Evolutionary conservation across 2,797 vertebrate genomes (phyloP).

Genomic region (Sebastes ruberrimus): DNA sequence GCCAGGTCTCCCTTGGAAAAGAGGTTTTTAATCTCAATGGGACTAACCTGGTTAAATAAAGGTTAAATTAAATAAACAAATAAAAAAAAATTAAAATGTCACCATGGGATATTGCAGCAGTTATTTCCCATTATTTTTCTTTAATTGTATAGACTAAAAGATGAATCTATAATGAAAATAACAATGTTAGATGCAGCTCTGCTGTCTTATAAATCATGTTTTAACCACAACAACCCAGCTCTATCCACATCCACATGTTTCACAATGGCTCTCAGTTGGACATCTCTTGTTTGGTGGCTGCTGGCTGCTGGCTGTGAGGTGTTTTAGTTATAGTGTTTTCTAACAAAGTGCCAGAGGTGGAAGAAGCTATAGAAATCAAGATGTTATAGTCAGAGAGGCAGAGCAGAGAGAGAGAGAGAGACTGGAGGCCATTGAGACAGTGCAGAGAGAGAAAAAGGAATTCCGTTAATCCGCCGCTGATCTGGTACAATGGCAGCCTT

Average conservation of each 20-base stretch:
- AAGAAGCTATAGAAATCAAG: slow-evolving; percentile 16
- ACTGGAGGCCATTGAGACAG: slow-evolving; percentile 80
- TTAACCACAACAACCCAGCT: not conserved
- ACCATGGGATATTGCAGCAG: not conserved
- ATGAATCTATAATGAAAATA: not conserved
- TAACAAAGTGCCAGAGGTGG: slow-evolving; percentile 40
- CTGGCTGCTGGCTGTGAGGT: not conserved
- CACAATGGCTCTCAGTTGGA: slow-evolving; percentile 16
- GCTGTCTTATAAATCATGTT: not conserved
- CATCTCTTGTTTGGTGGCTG: not conserved
- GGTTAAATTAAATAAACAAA: too few species aligned
- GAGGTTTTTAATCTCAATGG: too few species aligned
- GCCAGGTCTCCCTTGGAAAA: too few species aligned
- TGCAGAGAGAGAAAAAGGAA: slow-evolving; percentile 79
- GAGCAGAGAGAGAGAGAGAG: slow-evolving; percentile 1
- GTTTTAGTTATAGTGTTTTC: not conserved
- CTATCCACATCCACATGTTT: slow-evolving; percentile 53
- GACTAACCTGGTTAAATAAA: too few species aligned
- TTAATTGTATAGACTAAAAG: not conserved
- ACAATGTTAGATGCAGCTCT: not conserved
- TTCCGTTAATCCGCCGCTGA: slow-evolving; percentile 86
- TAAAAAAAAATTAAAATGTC: too few species aligned
- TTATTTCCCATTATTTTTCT: not conserved
- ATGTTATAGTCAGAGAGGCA: slow-evolving; percentile 9
- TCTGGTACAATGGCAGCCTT: slow-evolving; percentile 87